Conservation (phyloP, 53 echinoderm and acorn worm genomes). For the Antedon mediterranea region DNA sequence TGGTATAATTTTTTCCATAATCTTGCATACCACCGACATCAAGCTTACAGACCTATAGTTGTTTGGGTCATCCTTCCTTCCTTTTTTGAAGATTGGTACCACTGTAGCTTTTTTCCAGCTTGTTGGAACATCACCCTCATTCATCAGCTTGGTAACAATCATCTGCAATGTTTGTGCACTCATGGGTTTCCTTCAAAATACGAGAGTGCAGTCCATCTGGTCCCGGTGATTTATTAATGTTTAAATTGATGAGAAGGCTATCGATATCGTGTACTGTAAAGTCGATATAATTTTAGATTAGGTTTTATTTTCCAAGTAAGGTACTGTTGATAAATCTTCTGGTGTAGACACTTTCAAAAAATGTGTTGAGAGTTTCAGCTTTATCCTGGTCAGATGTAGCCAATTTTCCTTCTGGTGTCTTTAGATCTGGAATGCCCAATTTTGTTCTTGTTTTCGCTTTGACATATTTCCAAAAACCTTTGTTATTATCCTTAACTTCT, state of each 20-base stretch:
- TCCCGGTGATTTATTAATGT: slow-evolving; percentile 6
- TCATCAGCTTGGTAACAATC: slow-evolving; percentile 4
- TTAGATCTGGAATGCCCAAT: background rate
- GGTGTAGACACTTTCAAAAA: background rate
- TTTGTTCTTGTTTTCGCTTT: background rate
- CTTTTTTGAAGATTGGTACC: no score
- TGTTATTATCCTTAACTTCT: background rate
- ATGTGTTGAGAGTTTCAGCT: background rate
- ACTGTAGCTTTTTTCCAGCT: background rate
- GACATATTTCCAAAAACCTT: background rate
- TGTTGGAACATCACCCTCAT: slow-evolving; percentile 9
- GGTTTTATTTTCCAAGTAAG: background rate
- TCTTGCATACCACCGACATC: slow-evolving; percentile 6
- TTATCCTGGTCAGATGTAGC: background rate
- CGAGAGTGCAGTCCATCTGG: slow-evolving; percentile 7
- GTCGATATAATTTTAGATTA: background rate
- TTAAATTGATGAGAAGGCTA: background rate
- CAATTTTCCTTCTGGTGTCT: background rate
- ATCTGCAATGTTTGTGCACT: background rate
- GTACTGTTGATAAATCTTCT: background rate
- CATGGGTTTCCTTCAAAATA: slow-evolving; percentile 1
- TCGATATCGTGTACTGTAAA: background rate
- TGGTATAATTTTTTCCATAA: slow-evolving; percentile 8
- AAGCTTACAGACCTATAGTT: no score
- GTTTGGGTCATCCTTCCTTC: background rate